Conservation (phyloP, 2,888 invertebrate genomes). For the Andrena trimmerana region DNA sequence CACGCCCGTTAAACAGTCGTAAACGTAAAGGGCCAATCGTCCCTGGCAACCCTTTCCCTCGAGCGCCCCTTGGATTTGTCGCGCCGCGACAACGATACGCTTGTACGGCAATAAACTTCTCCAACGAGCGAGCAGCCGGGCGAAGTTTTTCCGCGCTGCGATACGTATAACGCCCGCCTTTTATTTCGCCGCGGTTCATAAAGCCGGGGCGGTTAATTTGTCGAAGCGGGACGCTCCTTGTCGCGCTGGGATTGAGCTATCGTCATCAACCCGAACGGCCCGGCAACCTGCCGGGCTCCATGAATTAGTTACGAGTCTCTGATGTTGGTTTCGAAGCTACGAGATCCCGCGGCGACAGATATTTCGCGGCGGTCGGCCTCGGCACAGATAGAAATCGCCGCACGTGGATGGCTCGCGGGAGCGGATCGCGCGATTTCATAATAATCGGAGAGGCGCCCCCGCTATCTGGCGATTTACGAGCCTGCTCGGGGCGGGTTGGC, state of each 20-base stretch:
- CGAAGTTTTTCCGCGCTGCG: conserved; percentile 40
- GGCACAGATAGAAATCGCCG: conserved; percentile 18
- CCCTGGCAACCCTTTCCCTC: not conserved
- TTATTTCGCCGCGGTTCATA: conserved; percentile 56
- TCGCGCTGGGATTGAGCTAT: conserved; percentile 48
- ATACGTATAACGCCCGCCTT: conserved; percentile 60
- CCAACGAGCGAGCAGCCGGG: conserved; percentile 30
- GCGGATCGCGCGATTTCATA: conserved; percentile 2
- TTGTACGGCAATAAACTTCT: conserved; percentile 56
- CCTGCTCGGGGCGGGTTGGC: not conserved
- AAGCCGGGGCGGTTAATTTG: conserved; percentile 60
- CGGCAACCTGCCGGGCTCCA: no score
- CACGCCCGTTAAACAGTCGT: not conserved
- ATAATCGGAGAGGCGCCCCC: conserved; percentile 14
- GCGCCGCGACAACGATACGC: not conserved
- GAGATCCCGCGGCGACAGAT: not conserved
- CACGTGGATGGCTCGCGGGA: not conserved
- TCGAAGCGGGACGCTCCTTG: conserved; percentile 27
- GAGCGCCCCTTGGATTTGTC: conserved; percentile 5
- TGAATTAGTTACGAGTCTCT: no score
- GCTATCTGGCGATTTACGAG: conserved; percentile 23
- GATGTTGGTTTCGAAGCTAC: not conserved
- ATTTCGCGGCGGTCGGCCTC: not conserved
- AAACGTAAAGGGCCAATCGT: conserved; percentile 11
- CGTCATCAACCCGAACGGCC: not conserved